Percentiles rank a stretch among this genome's conserved stretches.
phyloP scores from a whole-genome alignment of 2,113 vertebrate genomes.

The Chiloscyllium plagiosum region DNA sequence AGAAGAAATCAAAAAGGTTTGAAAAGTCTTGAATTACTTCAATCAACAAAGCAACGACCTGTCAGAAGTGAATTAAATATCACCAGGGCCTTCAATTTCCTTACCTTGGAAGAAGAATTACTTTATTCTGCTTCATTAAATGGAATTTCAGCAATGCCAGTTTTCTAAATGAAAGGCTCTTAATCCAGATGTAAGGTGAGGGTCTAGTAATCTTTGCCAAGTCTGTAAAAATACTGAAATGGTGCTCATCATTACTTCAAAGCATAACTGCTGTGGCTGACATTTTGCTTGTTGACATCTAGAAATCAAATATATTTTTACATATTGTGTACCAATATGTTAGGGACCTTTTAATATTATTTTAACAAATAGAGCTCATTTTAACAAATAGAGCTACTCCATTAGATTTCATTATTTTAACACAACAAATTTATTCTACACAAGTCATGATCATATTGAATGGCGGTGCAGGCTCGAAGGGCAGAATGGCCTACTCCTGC shows the following conservation, averaged over 20 bases:
- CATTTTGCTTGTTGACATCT: not conserved
- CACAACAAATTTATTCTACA: no score
- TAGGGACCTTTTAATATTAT: no score
- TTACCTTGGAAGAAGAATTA: not conserved
- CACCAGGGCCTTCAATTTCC: not conserved
- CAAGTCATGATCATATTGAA: no score
- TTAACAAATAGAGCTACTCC: no score
- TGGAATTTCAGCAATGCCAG: not conserved
- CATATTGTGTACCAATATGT: not conserved
- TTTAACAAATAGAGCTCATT: no score
- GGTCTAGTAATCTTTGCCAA: not conserved
- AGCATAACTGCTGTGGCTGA: not conserved
- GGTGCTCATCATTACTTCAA: not conserved
- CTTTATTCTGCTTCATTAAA: not conserved
- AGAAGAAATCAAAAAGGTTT: not conserved
- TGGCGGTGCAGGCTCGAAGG: no score
- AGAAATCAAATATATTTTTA: not conserved
- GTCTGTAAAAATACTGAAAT: not conserved
- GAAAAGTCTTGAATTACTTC: not conserved
- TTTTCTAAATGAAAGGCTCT: not conserved
- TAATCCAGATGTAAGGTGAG: not conserved
- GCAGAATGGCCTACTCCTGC: no score
- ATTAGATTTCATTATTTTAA: no score
- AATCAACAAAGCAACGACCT: not conserved
- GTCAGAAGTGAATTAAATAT: slow-evolving; percentile 1